phyloP scores from a whole-genome alignment of 2,888 invertebrate species.

The Dynastes tityus region DNA sequence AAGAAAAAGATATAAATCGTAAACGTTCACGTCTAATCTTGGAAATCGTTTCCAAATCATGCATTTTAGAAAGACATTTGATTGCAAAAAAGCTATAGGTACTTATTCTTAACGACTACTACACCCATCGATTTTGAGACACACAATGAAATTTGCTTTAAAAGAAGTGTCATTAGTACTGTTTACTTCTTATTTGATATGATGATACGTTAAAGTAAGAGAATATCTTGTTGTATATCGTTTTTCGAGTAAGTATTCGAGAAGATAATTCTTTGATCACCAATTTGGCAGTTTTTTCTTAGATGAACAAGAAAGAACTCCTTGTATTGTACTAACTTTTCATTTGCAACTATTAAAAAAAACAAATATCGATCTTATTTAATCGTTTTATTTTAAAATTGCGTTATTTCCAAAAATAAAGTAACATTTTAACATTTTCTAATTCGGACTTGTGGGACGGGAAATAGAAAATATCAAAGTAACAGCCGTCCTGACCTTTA shows the following conservation, averaged over 20 bases:
- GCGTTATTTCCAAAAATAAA: neutral
- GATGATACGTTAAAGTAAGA: no score
- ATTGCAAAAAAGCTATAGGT: neutral
- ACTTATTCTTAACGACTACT: neutral
- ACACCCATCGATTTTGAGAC: slow-evolving; percentile 44
- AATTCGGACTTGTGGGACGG: neutral
- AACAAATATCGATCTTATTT: neutral
- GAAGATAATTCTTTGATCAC: slow-evolving; percentile 18
- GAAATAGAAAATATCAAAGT: slow-evolving; percentile 8
- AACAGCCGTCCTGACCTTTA: neutral
- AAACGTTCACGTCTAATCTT: neutral
- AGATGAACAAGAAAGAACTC: neutral
- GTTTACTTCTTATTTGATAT: no score
- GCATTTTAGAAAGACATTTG: no score
- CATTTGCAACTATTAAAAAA: neutral
- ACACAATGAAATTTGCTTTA: slow-evolving; percentile 33
- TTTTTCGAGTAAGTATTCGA: neutral
- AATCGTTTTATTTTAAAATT: neutral
- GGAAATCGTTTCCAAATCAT: neutral
- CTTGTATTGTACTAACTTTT: neutral
- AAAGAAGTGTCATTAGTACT: no score
- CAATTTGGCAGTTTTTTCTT: slow-evolving; percentile 31
- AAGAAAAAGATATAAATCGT: neutral
- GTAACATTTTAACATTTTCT: neutral
- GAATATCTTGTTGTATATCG: slow-evolving; percentile 9